phyloP scores from a whole-genome alignment of 2,888 invertebrate genomes.

The Pandemis corylana region DNA sequence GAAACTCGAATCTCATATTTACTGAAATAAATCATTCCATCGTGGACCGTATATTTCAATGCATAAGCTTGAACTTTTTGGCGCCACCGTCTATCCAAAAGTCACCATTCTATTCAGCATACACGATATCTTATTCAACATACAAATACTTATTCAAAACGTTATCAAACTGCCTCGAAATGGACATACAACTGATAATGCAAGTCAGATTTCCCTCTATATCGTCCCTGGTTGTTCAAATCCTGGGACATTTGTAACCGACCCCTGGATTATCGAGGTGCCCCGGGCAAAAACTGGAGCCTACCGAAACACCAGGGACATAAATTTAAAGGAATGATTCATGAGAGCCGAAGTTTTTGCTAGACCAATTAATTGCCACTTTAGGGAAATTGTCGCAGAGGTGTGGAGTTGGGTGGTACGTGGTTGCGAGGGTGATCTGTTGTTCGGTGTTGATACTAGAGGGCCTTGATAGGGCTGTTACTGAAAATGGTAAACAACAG shows the following conservation, averaged over 20 bases:
- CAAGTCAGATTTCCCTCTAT: conserved; percentile 55
- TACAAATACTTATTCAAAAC: conserved; percentile 5
- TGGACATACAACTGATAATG: conserved; percentile 27
- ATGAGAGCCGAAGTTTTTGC: conserved; percentile 79
- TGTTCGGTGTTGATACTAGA: conserved; percentile 12
- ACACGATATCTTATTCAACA: neutral
- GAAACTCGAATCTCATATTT: no score
- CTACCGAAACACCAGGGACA: conserved; percentile 57
- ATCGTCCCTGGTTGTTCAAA: conserved; percentile 62
- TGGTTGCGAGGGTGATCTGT: neutral
- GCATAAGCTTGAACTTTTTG: no score
- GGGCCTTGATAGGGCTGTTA: conserved; percentile 16
- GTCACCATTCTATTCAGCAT: no score
- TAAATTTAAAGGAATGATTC: conserved; percentile 83
- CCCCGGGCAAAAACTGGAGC: conserved; percentile 74
- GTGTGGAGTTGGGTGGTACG: conserved; percentile 25
- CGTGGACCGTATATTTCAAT: no score
- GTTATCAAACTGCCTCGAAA: conserved; percentile 19
- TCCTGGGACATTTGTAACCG: conserved; percentile 71
- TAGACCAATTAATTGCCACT: conserved; percentile 73
- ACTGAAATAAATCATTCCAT: no score
- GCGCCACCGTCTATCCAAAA: no score
- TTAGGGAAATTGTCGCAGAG: conserved; percentile 52
- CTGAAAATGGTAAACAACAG: neutral
- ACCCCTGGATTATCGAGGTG: conserved; percentile 67